Evolutionary conservation across 2,888 invertebrate genomes (phyloP), one percentile per base, ranked within the genome.

Genomic region (Crocallis elinguaria): DNA sequence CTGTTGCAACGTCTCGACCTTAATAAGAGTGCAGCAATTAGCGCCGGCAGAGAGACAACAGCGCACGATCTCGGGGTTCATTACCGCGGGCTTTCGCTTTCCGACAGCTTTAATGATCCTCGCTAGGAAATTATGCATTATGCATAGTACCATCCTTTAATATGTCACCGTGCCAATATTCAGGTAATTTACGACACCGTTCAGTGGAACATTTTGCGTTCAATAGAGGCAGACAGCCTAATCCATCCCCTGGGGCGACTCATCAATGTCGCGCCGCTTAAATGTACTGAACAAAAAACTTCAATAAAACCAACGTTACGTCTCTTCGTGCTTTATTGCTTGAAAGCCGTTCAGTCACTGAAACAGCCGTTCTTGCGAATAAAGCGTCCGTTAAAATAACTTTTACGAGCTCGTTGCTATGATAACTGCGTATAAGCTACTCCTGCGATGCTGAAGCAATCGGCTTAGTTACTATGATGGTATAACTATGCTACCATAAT

Each of bases 261-360:
- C 57, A 49, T 56, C 60, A 63, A 65, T 63, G 79, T 71, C 76
- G 76, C 77, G 73, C 66, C 76, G 71, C 73, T 80, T 75, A 75
- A 84, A 81, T 80, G 83, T 80, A 64, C 73, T 76, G 76, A 74
- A 76, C 69, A 75, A 84, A 84, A 84, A 81, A 79, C 75, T 78
- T 78, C 81, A 82, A 82, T 84, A 82, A 85, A 84, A 81, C 63
- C 73, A 67, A 61, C 73, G 67, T 77, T 75, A 77, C 69, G 76
- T 75, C 75, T 77, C 74, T 69, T 63, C 68, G 76, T 78, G 82
- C 77, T 86, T 87, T 86, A 87, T 86, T 79, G 79, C 79, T 74
- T 67, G 84, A 83, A 84, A 84, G 80, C 73, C 78, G 77, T 84
- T 84, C 75, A 64, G 66, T 74, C 65, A 66, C 68, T 72, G 67